Base-by-base conservation (phyloP, 2,797 vertebrate species). In the Hypotaenidia philippensis region DNA sequence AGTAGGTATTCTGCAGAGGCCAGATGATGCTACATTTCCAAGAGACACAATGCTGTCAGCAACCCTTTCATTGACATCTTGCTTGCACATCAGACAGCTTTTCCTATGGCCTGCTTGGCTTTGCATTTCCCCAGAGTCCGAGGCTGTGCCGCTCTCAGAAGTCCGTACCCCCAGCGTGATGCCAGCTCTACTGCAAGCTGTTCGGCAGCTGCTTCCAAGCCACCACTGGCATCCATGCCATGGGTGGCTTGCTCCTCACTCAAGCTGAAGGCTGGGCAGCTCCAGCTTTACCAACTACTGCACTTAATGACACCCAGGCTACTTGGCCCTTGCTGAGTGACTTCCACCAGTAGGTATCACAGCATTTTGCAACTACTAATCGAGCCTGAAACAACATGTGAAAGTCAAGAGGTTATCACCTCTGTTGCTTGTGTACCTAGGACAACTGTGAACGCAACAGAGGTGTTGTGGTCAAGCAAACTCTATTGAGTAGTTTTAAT, bases 281-380 rank as follows among this genome's bases (percentile, higher is more conserved):
- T 61, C 59, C 18, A 38, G 9, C 57, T 82, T 44, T 85, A 52
- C 7, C 21, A 76, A 2, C 36, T n/a, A 50, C 65, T 47, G 44
- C 13, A 26, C 25, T 63, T 26, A 11, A 38, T 63, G 38, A 32
- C 52, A 52, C n/a, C 68, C 34, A 22, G 27, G 38, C 32, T 70
- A 68, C 77, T 64, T 34, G 38, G 26, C 13, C 34, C 27, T 57
- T 68, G 31, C 65, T 49, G 64, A 70, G 32, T 56, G 44, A 79
- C 78, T 95, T 96, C 71, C 86, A 80, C 26, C 20, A 4, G 64
- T 65, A 72, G 32, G 68, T 76, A 79, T 63, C 38, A 93, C 88
- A 93, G 77, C 59, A 87, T 97, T 95, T 80, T 84, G 50, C 74
- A 87, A n/a, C 13, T 84, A 82, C 89, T 90, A 91, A 96, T 92